phyloP scores from a whole-genome alignment of 1,140 invertebrate species.

The Phthorimaea operculella region DNA sequence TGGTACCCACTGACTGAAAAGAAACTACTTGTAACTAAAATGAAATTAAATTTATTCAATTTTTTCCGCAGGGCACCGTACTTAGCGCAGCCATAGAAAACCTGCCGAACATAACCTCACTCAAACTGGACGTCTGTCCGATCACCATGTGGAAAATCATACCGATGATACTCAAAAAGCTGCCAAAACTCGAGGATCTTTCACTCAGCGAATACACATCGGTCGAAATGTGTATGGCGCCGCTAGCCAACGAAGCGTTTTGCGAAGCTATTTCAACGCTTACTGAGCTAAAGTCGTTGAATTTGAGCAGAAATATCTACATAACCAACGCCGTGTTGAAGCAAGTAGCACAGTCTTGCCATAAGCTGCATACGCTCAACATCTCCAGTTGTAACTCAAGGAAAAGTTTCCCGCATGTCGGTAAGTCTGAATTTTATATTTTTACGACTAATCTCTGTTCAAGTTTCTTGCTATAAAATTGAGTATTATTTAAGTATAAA shows the following conservation, averaged over 20 bases:
- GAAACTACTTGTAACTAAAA: too few relatives aligned
- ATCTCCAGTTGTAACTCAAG: conserved; percentile 46
- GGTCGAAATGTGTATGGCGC: conserved; percentile 19
- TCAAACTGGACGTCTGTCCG: conserved; percentile 49
- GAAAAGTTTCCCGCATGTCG: conserved; percentile 24
- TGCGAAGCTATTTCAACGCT: conserved; percentile 34
- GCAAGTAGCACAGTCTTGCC: conserved; percentile 36
- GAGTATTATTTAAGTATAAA: too few relatives aligned
- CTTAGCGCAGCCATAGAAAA: conserved; percentile 41
- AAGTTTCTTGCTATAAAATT: too few relatives aligned
- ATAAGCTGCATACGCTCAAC: conserved; percentile 37
- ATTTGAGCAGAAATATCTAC: conserved; percentile 49
- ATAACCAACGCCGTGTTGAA: conserved; percentile 47
- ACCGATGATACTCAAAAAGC: conserved; percentile 41
- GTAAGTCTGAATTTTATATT: too few relatives aligned
- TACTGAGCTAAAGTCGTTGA: conserved; percentile 38
- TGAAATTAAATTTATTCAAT: too few relatives aligned
- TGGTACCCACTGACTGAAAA: too few relatives aligned
- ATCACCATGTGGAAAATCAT: conserved; percentile 46
- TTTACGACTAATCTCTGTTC: too few relatives aligned
- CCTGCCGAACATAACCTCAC: conserved; percentile 37
- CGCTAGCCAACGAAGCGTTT: conserved; percentile 29
- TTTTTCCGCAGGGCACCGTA: conserved; percentile 32
- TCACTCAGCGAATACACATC: conserved; percentile 53
- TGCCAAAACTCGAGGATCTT: conserved; percentile 47